Evolutionary conservation across 1,140 invertebrate species (phyloP).

Genomic region (Nasonia longicornis): DNA sequence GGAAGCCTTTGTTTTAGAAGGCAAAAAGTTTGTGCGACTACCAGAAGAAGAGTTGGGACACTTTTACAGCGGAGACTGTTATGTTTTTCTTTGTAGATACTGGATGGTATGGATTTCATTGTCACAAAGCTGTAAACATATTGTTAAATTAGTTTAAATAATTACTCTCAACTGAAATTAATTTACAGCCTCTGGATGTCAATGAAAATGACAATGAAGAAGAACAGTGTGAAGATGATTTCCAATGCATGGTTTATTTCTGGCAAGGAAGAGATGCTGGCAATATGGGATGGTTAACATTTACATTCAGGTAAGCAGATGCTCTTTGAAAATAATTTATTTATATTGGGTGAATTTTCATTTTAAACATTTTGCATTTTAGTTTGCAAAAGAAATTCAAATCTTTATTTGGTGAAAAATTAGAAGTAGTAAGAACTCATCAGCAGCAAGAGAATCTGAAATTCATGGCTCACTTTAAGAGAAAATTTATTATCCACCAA

Average conservation of each 20-base stretch:
- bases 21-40: slow-evolving; percentile 94
- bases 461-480: slow-evolving; percentile 98
- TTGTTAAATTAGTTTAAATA: slow-evolving; percentile 18
- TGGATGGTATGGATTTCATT: slow-evolving; percentile 75
- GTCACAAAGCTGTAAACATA: slow-evolving; percentile 49
- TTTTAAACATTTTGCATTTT: slow-evolving; percentile 40
- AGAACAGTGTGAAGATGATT: slow-evolving; percentile 85
- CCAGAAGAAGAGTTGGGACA: slow-evolving; percentile 94
- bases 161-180: slow-evolving; percentile 35
- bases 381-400: slow-evolving; percentile 98
- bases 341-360: background rate
- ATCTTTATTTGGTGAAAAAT: slow-evolving; percentile 91
- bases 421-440: slow-evolving; percentile 97
- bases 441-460: slow-evolving; percentile 99
- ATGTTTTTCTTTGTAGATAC: slow-evolving; percentile 97
- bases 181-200: slow-evolving; percentile 64
- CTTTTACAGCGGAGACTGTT: slow-evolving; percentile 96
- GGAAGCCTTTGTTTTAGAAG: slow-evolving; percentile 98
- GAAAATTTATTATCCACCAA: slow-evolving; percentile 93
- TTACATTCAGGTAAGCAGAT: slow-evolving; percentile 86
- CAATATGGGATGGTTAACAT: slow-evolving; percentile 99
- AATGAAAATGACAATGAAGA: slow-evolving; percentile 77
- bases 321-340: slow-evolving; percentile 24
- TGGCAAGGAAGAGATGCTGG: slow-evolving; percentile 98
- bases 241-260: slow-evolving; percentile 98